Percentiles rank a stretch among this genome's conserved stretches.
Evolutionary conservation across 2,888 invertebrate genomes (phyloP).

Genomic region (Cecidostiba fungosa): DNA sequence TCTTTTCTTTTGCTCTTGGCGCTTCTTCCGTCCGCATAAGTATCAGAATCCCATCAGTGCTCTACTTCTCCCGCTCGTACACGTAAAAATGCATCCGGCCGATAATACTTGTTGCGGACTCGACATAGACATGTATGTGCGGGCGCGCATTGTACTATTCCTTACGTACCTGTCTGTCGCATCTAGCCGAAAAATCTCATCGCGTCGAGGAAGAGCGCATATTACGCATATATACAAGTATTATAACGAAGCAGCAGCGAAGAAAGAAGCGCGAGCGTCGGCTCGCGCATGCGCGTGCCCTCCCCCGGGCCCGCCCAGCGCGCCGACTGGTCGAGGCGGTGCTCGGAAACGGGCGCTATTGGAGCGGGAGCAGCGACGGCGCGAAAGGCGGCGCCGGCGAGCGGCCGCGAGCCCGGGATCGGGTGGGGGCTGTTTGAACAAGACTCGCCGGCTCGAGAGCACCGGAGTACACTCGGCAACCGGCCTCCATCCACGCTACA

Average conservation of each 20-base stretch:
- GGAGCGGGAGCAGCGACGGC: slow-evolving; percentile 40
- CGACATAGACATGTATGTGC: too few relatives aligned
- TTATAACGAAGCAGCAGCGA: too few relatives aligned
- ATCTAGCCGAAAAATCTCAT: too few relatives aligned
- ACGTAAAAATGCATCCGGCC: too few relatives aligned
- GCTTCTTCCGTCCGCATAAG: background rate
- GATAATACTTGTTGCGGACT: too few relatives aligned
- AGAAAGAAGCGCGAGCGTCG: background rate
- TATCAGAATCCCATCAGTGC: too few relatives aligned
- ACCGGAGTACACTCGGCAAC: slow-evolving; percentile 79
- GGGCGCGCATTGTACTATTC: too few relatives aligned
- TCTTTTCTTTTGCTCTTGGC: background rate
- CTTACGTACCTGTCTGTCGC: too few relatives aligned
- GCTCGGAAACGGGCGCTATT: slow-evolving; percentile 4
- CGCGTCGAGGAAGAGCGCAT: too few relatives aligned
- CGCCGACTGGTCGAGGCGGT: background rate
- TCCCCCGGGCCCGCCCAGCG: background rate
- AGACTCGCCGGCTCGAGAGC: slow-evolving; percentile 77
- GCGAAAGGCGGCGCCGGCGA: slow-evolving; percentile 27
- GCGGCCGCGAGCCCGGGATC: slow-evolving; percentile 18
- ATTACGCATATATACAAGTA: too few relatives aligned
- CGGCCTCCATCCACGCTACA: slow-evolving; percentile 78
- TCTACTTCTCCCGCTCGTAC: too few relatives aligned
- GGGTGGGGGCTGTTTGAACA: slow-evolving; percentile 78
- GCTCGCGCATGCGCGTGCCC: slow-evolving; percentile 41